phyloP scores from a whole-genome alignment of 2,797 vertebrate genomes.

The Gymnothorax javanicus region DNA sequence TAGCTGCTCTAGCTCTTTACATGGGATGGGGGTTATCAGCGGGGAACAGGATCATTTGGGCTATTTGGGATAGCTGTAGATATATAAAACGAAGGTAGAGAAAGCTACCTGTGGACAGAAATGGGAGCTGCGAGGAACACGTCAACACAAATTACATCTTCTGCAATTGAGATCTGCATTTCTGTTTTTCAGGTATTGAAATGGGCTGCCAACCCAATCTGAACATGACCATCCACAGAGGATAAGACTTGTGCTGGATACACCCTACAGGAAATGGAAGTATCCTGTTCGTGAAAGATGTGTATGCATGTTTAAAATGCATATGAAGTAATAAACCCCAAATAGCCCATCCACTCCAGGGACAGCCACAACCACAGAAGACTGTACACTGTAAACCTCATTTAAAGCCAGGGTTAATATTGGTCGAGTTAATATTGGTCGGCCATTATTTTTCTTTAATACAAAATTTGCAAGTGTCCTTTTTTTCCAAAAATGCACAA shows the following conservation, averaged over 20 bases:
- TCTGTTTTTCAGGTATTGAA: not conserved
- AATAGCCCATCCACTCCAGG: not conserved
- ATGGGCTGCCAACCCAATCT: not conserved
- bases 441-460: not conserved
- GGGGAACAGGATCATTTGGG: not conserved
- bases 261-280: not conserved
- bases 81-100: not conserved
- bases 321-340: not conserved
- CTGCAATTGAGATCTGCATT: not conserved
- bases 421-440: not conserved
- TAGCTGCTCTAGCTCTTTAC: not conserved
- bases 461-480: not conserved
- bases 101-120: not conserved
- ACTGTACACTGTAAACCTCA: not conserved
- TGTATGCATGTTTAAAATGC: not conserved
- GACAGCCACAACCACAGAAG: not conserved
- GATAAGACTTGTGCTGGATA: too few species aligned
- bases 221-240: not conserved
- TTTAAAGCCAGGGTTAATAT: not conserved
- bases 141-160: not conserved
- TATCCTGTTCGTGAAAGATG: not conserved
- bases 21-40: not conserved
- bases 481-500: not conserved
- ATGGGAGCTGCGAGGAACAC: not conserved
- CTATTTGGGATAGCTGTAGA: not conserved